Evolutionary conservation across 2,797 vertebrate species (phyloP).

Genomic region (Lophius americanus): DNA sequence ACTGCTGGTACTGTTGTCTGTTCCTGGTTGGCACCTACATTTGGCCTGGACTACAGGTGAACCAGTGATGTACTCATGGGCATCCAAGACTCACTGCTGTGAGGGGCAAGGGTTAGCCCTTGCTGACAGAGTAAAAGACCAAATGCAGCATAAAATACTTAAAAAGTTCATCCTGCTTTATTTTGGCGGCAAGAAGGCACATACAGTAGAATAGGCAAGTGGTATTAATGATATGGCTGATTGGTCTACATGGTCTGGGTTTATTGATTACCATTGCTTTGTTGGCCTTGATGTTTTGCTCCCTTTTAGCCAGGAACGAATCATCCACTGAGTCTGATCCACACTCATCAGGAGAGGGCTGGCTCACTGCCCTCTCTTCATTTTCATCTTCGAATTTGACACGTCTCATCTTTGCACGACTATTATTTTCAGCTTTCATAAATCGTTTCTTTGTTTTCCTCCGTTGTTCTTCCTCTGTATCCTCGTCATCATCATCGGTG

Average conservation of each 20-base stretch:
- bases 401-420: slow-evolving; percentile 18
- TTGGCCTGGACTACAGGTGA: no score
- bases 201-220: no score
- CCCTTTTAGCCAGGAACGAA: slow-evolving; percentile 78
- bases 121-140: no score
- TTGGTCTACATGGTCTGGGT: fast-evolving
- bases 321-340: slow-evolving; percentile 60
- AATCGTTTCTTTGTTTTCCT: background rate
- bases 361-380: slow-evolving; percentile 21
- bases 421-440: slow-evolving; percentile 9
- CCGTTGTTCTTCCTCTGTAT: slow-evolving; percentile 7
- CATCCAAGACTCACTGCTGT: no score
- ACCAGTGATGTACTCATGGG: no score
- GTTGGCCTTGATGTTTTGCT: slow-evolving; percentile 82
- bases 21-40: no score
- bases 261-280: slow-evolving; percentile 81
- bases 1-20: no score
- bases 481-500: slow-evolving; percentile 31
- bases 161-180: no score
- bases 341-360: background rate
- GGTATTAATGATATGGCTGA: no score
- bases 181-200: no score
- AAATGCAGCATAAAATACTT: no score
- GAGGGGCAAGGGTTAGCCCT: no score
- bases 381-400: slow-evolving; percentile 53